Base-by-base conservation (phyloP, 2,888 invertebrate genomes). In the Pheosia tremula region DNA sequence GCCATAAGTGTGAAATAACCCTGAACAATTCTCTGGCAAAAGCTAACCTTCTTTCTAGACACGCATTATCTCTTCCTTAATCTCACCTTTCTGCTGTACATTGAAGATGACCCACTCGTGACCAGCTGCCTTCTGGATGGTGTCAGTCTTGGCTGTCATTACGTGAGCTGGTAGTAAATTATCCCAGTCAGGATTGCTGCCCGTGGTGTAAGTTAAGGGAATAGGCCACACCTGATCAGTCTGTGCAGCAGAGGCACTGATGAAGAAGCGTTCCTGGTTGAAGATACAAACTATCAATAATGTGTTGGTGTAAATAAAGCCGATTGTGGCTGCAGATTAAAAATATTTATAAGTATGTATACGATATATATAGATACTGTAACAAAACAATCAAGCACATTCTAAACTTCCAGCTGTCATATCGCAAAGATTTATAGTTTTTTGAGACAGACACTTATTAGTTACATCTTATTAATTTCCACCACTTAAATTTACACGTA, bases 51-150 rank as follows among this genome's bases (percentile, higher is more conserved):
- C 24, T 24, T 24, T 24, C 24, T 24, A 24, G 24, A 24, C 24
- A 24, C 2, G 2, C 2, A 24, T 41, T 8, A 41, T 41, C 41
- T 5, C 4, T 47, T 47, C 3, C n/a, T 11, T 47, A 4, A 4
- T 3, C 66, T 73, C 74, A 95, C 95, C 95, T 78, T 93, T 94
- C 77, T 95, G 94, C 72, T 95, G 93, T 7, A 95, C 75, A 74
- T 96, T 96, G 61, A 95, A 93, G 47, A 96, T 90, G 3, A 96
- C 88, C 96, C 96, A 96, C 53, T 94, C 91, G 50, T 85, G 74
- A 3, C 82, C 87, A 9, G 83, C 66, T 2, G 69, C 68, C 24
- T 83, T 86, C 0, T 71, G 73, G 0, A 91, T 77, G 1, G 71
- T 68, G 45, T 80, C 72, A 3, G 72, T 77, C 8, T 57, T 72